These are phyloP conservation scores for Leptopilina clavipes DNA, from an alignment of 1,140 invertebrate species.

Conservation along the genomic window DNA sequence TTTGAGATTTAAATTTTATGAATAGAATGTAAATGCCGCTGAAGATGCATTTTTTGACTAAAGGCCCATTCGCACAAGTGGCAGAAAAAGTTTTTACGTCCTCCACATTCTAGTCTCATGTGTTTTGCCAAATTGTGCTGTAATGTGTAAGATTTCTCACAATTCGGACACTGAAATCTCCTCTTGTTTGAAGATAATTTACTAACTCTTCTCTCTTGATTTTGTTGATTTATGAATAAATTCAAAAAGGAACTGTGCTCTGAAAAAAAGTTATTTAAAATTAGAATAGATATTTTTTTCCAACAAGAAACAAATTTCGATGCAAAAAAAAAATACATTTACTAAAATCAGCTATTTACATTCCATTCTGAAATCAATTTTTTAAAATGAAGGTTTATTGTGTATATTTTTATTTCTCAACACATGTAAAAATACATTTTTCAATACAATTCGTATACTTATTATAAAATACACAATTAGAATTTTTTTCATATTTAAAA, in stretches of 20 bases:
- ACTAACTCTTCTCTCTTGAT: neutral
- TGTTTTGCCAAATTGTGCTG: constrained; percentile 13
- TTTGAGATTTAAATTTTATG: neutral
- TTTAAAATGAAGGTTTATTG: too few relatives aligned
- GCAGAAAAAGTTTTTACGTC: constrained; percentile 16
- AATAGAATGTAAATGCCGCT: constrained; percentile 14
- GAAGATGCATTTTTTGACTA: constrained; percentile 30
- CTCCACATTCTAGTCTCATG: neutral
- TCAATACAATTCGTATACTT: too few relatives aligned
- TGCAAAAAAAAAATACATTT: too few relatives aligned
- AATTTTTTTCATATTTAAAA: too few relatives aligned
- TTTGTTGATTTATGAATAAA: neutral
- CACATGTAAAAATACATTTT: too few relatives aligned
- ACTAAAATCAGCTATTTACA: too few relatives aligned
- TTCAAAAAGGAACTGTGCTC: neutral
- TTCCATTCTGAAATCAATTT: too few relatives aligned
- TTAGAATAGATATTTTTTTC: too few relatives aligned
- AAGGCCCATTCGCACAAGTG: constrained; percentile 9
- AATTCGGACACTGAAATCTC: constrained; percentile 7
- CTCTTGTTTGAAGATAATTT: neutral
- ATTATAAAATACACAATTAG: too few relatives aligned
- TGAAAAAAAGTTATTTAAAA: neutral
- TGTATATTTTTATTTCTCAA: too few relatives aligned
- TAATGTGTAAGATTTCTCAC: constrained; percentile 17
- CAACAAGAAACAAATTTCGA: too few relatives aligned